These are phyloP conservation scores for Ecliptopera silaceata DNA, from an alignment of 2,888 invertebrate genomes.

Conservation along the genomic window DNA sequence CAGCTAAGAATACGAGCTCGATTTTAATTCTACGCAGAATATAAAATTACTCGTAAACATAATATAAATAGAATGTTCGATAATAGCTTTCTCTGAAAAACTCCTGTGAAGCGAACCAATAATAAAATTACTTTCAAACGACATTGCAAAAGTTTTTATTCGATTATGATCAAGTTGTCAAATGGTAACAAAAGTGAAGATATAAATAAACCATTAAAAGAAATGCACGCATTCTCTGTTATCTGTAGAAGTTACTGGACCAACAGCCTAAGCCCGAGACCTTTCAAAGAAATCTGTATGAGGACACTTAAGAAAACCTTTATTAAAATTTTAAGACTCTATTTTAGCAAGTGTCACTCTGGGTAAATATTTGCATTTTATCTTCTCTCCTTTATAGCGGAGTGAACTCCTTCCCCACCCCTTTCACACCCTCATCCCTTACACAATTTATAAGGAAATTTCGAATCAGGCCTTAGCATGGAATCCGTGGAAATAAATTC, in stretches of 20 bases:
- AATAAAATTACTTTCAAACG: not conserved
- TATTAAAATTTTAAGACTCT: not conserved
- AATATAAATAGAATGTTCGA: not conserved
- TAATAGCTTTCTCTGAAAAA: not conserved
- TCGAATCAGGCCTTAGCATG: not conserved
- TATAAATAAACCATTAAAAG: no score
- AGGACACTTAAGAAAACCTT: not conserved
- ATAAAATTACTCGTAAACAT: not conserved
- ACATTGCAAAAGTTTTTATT: no score
- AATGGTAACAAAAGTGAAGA: no score
- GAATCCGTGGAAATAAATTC: constrained; percentile 5
- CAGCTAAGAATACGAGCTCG: not conserved
- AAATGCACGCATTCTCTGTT: no score
- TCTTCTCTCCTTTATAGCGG: constrained; percentile 14
- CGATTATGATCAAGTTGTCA: no score
- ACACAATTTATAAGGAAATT: constrained; percentile 26
- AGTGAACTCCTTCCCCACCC: constrained; percentile 21
- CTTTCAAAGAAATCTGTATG: no score
- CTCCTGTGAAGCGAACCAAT: not conserved
- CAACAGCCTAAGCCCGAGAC: no score
- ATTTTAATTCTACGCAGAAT: not conserved
- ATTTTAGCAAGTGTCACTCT: constrained; percentile 5
- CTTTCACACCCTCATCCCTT: constrained; percentile 22
- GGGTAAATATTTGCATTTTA: constrained; percentile 31
- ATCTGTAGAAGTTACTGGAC: no score